Conservation (phyloP, 2,113 vertebrate species). For the Nipponia nippon region DNA sequence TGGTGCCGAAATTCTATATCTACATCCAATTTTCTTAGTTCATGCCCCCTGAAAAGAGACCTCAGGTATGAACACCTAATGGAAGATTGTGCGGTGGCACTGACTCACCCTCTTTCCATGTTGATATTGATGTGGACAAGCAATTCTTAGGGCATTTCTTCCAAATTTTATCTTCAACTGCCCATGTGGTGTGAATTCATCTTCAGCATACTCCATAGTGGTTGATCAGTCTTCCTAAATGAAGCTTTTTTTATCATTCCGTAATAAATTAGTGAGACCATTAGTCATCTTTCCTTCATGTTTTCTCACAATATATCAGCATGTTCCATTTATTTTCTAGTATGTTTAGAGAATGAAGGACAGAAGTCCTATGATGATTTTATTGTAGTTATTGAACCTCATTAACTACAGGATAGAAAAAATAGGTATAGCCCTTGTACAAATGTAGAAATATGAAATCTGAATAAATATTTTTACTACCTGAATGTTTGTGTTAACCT, state of each 20-base stretch:
- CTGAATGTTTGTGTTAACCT: background rate
- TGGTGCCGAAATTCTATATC: background rate
- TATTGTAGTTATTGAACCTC: background rate
- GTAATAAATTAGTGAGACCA: background rate
- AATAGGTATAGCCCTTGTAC: background rate
- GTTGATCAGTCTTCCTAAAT: background rate
- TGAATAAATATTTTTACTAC: background rate
- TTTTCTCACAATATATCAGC: background rate
- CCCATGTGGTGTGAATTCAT: background rate
- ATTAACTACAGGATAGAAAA: background rate
- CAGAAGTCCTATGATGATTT: background rate
- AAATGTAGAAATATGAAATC: background rate
- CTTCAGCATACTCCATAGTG: background rate
- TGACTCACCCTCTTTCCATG: background rate
- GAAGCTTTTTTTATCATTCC: background rate
- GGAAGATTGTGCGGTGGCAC: background rate
- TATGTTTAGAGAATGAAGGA: background rate
- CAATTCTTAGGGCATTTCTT: background rate
- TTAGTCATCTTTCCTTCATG: background rate
- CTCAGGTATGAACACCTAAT: background rate
- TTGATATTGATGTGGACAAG: background rate
- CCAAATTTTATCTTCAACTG: background rate
- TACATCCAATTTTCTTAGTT: background rate
- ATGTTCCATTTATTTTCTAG: background rate
- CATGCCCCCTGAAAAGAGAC: background rate